Evolutionary conservation across 2,113 vertebrate genomes (phyloP).

Genomic region (Argyrosomus japonicus): DNA sequence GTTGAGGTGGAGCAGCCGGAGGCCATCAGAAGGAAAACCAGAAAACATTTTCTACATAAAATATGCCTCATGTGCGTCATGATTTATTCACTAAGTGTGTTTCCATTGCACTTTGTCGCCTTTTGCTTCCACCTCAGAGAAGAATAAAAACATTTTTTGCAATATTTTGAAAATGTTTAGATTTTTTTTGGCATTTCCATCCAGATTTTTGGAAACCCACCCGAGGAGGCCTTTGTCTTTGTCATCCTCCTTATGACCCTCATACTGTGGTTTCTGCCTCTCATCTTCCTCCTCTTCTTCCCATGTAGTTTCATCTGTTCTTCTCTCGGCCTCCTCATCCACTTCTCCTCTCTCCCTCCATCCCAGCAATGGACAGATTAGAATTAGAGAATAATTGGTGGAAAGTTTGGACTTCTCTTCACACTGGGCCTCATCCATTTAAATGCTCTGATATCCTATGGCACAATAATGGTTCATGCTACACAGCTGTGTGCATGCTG

Average conservation of each 20-base stretch:
- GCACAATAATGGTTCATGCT: conserved; percentile 50
- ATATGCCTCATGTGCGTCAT: no score
- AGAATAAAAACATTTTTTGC: no score
- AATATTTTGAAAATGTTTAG: no score
- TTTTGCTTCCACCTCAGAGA: no score
- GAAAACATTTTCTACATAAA: no score
- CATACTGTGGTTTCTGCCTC: no score
- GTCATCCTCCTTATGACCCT: not conserved
- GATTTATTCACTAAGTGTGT: no score
- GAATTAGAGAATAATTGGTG: conserved; percentile 65
- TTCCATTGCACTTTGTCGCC: no score
- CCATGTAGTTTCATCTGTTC: not conserved
- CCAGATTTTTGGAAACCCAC: not conserved
- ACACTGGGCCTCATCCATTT: conserved; percentile 53
- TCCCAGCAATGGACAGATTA: conserved; percentile 43
- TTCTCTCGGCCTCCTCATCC: not conserved
- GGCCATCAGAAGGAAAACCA: no score
- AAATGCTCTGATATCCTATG: conserved; percentile 62
- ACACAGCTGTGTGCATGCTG: conserved; percentile 12
- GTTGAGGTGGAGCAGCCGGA: no score
- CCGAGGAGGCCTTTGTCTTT: not conserved
- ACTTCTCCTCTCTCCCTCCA: conserved; percentile 10
- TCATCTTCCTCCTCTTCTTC: not conserved
- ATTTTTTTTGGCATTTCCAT: no score
- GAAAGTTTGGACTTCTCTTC: conserved; percentile 63